phyloP scores from a whole-genome alignment of 2,797 vertebrate species.

The Gallirallus australis region DNA sequence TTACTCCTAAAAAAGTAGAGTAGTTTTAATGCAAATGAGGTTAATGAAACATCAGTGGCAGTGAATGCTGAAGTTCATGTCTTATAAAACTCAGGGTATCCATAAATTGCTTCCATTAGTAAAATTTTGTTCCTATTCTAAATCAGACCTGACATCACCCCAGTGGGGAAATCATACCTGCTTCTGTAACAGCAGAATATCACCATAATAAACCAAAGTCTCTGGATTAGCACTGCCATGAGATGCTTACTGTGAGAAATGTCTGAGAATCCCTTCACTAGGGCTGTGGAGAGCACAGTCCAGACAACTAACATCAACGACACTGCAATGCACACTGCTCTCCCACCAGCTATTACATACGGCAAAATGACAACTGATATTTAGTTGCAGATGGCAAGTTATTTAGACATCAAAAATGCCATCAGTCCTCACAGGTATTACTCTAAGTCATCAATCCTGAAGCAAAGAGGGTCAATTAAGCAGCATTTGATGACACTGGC shows the following conservation, averaged over 20 bases:
- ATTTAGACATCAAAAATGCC: neutral
- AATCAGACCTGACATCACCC: neutral
- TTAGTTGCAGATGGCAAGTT: neutral
- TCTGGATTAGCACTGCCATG: neutral
- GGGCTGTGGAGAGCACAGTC: neutral
- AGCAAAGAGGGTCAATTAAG: neutral
- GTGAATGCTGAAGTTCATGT: fast-evolving
- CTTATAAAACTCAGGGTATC: neutral
- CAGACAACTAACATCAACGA: neutral
- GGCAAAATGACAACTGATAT: fast-evolving
- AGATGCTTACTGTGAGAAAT: neutral
- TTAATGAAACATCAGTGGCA: neutral
- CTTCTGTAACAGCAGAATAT: neutral
- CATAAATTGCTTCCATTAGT: neutral
- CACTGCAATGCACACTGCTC: neutral
- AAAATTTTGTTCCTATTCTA: neutral
- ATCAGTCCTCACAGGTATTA: neutral
- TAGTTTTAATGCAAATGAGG: neutral
- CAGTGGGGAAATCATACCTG: neutral
- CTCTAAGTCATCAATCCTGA: neutral
- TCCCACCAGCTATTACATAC: neutral
- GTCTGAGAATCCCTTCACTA: neutral
- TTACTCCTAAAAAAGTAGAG: neutral
- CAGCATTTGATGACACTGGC: neutral
- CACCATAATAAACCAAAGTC: neutral